Evolutionary conservation across 1,140 invertebrate genomes (phyloP).

Genomic region (Uloborus diversus): DNA sequence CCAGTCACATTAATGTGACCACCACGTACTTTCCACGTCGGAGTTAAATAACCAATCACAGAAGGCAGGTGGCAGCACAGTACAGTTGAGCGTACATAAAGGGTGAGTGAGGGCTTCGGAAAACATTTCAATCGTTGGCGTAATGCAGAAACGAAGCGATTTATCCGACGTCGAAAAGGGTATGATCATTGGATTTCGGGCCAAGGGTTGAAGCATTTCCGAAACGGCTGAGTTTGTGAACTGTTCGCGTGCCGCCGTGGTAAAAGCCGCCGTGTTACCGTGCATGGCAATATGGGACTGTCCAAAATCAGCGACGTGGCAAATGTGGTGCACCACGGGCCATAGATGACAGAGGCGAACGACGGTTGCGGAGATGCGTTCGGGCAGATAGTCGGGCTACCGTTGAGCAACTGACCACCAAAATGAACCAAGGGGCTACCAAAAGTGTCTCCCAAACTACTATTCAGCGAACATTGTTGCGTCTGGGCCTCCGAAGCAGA

Average conservation of each 20-base stretch:
- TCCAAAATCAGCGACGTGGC: not conserved
- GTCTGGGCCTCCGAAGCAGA: slow-evolving; percentile 12
- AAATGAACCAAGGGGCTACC: not conserved
- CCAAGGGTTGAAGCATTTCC: slow-evolving; percentile 8
- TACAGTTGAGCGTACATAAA: no score
- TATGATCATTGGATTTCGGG: slow-evolving; percentile 2
- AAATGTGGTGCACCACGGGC: not conserved
- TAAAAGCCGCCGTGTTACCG: slow-evolving; percentile 10
- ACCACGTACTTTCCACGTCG: no score
- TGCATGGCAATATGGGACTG: not conserved
- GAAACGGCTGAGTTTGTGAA: slow-evolving; percentile 11
- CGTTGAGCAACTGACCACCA: not conserved
- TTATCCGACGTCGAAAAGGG: slow-evolving; percentile 5
- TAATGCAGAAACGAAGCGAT: slow-evolving; percentile 12
- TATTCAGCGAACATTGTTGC: not conserved
- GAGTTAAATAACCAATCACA: no score
- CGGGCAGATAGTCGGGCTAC: not conserved
- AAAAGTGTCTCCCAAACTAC: not conserved
- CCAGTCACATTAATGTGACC: no score
- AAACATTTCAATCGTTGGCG: not conserved
- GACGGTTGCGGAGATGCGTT: slow-evolving; percentile 1
- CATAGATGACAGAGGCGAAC: slow-evolving; percentile 4
- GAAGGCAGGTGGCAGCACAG: no score
- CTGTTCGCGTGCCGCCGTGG: not conserved
- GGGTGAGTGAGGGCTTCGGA: no score